Evolutionary conservation across 2,797 vertebrate genomes (phyloP).

Genomic region (Bovichtus variegatus): DNA sequence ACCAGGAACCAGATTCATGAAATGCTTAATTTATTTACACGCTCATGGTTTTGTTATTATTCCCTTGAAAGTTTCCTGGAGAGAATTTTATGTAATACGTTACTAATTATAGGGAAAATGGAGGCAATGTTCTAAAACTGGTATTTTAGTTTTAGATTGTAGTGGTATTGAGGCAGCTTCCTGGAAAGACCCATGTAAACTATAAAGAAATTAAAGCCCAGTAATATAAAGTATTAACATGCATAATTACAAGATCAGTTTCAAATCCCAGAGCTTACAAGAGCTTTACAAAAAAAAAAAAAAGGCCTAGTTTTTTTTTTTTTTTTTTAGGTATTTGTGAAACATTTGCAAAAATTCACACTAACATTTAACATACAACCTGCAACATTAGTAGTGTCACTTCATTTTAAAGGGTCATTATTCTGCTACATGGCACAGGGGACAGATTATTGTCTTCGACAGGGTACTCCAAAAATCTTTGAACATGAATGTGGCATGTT

Average conservation of each 20-base stretch:
- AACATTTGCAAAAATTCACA: too few species aligned
- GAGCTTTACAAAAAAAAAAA: too few species aligned
- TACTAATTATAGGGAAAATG: not conserved
- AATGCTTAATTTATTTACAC: not conserved
- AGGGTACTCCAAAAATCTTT: constrained; percentile 4
- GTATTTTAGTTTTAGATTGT: not conserved
- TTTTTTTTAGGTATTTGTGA: not conserved
- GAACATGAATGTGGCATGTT: constrained; percentile 15
- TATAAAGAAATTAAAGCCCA: not conserved
- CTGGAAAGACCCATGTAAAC: too few species aligned
- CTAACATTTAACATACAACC: too few species aligned
- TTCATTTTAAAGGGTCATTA: constrained; percentile 7
- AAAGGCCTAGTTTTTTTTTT: too few species aligned
- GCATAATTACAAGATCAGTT: not conserved
- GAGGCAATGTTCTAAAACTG: not conserved
- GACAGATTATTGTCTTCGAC: not conserved
- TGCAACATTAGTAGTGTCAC: too few species aligned
- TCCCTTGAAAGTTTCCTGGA: not conserved
- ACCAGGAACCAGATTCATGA: not conserved
- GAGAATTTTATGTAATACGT: not conserved
- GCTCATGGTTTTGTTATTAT: not conserved
- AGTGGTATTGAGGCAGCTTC: not conserved
- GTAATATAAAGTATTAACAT: not conserved
- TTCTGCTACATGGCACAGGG: constrained; percentile 16
- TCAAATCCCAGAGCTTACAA: not conserved